These are phyloP conservation scores for Scaptomyza tumidula DNA, from an alignment of 2,888 invertebrate species.

Conservation along the genomic window DNA sequence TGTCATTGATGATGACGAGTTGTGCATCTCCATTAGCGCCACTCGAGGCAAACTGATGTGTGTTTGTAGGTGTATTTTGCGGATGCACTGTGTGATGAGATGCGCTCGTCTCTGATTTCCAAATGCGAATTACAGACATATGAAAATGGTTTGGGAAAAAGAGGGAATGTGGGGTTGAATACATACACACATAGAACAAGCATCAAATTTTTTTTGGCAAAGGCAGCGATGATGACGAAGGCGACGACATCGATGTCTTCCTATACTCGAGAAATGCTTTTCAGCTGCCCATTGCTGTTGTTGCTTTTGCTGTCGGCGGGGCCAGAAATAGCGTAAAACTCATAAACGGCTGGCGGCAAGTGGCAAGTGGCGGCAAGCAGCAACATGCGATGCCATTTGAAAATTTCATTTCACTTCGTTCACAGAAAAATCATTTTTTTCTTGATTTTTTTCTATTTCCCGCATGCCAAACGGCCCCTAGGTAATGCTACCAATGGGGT, in stretches of 20 bases:
- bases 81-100: constrained; percentile 24
- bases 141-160: neutral
- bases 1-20: constrained; percentile 43
- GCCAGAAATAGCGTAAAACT: constrained; percentile 79
- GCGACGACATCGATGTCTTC: constrained; percentile 63
- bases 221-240: constrained; percentile 57
- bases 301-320: constrained; percentile 60
- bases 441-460: constrained; percentile 67
- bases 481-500: constrained; percentile 62
- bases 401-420: constrained; percentile 66
- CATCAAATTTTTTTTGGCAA: constrained; percentile 66
- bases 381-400: constrained; percentile 78
- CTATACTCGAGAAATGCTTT: constrained; percentile 65
- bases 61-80: constrained; percentile 8
- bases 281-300: constrained; percentile 55
- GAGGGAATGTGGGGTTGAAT: neutral
- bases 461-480: constrained; percentile 79
- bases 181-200: constrained; percentile 58
- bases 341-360: constrained; percentile 68
- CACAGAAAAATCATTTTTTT: constrained; percentile 16
- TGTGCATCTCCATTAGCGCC: constrained; percentile 60
- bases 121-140: constrained; percentile 70
- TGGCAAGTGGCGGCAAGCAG: constrained; percentile 39
- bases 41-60: constrained; percentile 45
- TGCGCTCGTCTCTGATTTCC: constrained; percentile 53